Evolutionary conservation across 2,888 invertebrate species (phyloP), one percentile per base, ranked within the genome.

Genomic region (Agrenia bidenticulata): DNA sequence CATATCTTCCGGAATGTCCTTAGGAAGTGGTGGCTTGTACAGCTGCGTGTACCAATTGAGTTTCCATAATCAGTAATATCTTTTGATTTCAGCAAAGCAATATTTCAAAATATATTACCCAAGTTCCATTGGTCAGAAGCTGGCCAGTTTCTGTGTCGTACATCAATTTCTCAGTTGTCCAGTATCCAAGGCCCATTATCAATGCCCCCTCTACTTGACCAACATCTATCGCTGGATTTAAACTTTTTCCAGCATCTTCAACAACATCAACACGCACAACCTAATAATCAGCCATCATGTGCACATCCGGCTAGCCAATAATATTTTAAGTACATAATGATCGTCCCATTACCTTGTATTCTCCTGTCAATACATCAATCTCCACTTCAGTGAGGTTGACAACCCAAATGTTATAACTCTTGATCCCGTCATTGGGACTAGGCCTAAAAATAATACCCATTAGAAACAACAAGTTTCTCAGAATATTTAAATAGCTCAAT

Each of bases 291-390:
- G n/a, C n/a, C n/a, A n/a, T n/a, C n/a, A n/a, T n/a, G n/a, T n/a
- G n/a, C n/a, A n/a, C n/a, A n/a, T n/a, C n/a, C n/a, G n/a, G n/a
- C n/a, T n/a, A n/a, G n/a, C n/a, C n/a, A n/a, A n/a, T n/a, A n/a
- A n/a, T n/a, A n/a, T n/a, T n/a, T n/a, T n/a, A n/a, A n/a, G n/a
- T n/a, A n/a, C n/a, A n/a, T n/a, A n/a, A n/a, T n/a, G n/a, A n/a
- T n/a, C n/a, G n/a, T n/a, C n/a, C n/a, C n/a, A 7, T 39, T 37
- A 77, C 75, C 61, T 70, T 82, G 77, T 87, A 85, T 77, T 89
- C 88, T 11, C 92, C 92, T 0, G 90, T 90, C 26, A 92, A 81
- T 15, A 90, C 81, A 78, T 92, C 92, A 0, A 92, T 79, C 80
- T 91, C 89, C n/a, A 80, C 79, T 73, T 81, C 81, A 2, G 78